A percentile compares a stretch with the other conserved stretches of the same genome.
Conservation (phyloP, 1,140 invertebrate genomes). For the Brachionus paranguensis region DNA sequence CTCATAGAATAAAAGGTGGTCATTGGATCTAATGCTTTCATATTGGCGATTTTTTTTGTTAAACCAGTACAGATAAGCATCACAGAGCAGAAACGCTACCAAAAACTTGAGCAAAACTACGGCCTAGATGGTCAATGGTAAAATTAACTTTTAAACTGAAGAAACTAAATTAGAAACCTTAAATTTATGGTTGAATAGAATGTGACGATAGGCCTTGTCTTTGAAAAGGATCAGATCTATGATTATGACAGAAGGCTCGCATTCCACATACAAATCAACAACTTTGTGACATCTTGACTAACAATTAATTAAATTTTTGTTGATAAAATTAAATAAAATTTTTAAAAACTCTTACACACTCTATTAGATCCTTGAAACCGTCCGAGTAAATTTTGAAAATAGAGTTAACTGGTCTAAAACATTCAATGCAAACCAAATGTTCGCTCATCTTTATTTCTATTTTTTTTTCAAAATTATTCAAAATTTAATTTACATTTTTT, state of each 20-base stretch:
- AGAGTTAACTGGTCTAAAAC: background rate
- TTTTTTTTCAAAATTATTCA: background rate
- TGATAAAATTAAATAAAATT: background rate
- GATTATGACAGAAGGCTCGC: background rate
- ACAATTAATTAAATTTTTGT: background rate
- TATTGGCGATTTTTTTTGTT: slow-evolving; percentile 36
- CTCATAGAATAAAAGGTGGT: slow-evolving; percentile 33
- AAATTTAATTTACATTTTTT: background rate
- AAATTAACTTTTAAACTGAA: background rate
- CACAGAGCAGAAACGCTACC: slow-evolving; percentile 14
- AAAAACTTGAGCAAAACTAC: background rate
- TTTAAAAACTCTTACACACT: background rate
- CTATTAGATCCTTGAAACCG: slow-evolving; percentile 18
- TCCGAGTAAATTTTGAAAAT: slow-evolving; percentile 35
- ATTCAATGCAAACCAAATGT: slow-evolving; percentile 34
- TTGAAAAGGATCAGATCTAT: slow-evolving; percentile 27
- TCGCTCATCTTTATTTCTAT: background rate
- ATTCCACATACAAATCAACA: slow-evolving; percentile 31
- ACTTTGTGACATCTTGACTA: slow-evolving; percentile 9
- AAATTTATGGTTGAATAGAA: slow-evolving; percentile 1
- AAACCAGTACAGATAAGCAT: slow-evolving; percentile 38
- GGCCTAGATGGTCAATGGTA: background rate
- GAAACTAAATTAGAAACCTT: background rate
- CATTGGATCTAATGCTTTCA: slow-evolving; percentile 31
- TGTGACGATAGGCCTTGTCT: slow-evolving; percentile 30